Base-by-base conservation (phyloP, 2,797 vertebrate species). In the Chaetophractus vellerosus region DNA sequence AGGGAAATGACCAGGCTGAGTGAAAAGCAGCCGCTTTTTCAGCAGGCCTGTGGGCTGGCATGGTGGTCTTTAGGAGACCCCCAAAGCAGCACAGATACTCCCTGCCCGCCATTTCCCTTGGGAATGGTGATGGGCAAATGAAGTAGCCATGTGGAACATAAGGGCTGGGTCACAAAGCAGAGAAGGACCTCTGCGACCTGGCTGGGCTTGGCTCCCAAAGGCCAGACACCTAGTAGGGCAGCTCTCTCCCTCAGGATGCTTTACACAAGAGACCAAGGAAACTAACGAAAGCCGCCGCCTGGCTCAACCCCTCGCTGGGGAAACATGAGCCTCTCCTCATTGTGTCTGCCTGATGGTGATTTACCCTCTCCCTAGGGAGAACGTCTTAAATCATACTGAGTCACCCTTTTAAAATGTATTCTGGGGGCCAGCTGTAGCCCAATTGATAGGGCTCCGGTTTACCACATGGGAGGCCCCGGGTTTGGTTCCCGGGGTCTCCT, bases 331-430 rank as follows among this genome's bases (percentile, higher is more conserved):
- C 0, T 41, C 33, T n/a, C 33, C 59, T 7, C 3, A 1, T 14
- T 9, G 28, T 26, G 31, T 11, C 26, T 41, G 19, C 61, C 50
- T 55, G 55, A 21, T 21, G 4, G 55, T 19, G 55, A 55, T 19
- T 21, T 55, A 55, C 16, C 55, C 18, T 21, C 14, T 26, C 14
- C 41, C 45, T 10, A 26, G n/a, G n/a, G n/a, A 6, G 50, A 50
- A 50, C 0, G 2, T 6, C 5, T 19, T 75, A 12, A 52, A 31
- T 41, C 19, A 9, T 0, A 7, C 1, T 28, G 19, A n/a, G 18
- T 24, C 8, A 9, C 33, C 48, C 3, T 41, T 12, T 6, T 18
- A 78, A 89, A 68, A 41, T 12, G 45, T 7, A n/a, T 63, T 41
- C n/a, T n/a, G n/a, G n/a, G n/a, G n/a, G n/a, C n/a, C n/a, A n/a